Conservation (phyloP, 1,140 invertebrate genomes). For the Panagrolaimus sp. region DNA sequence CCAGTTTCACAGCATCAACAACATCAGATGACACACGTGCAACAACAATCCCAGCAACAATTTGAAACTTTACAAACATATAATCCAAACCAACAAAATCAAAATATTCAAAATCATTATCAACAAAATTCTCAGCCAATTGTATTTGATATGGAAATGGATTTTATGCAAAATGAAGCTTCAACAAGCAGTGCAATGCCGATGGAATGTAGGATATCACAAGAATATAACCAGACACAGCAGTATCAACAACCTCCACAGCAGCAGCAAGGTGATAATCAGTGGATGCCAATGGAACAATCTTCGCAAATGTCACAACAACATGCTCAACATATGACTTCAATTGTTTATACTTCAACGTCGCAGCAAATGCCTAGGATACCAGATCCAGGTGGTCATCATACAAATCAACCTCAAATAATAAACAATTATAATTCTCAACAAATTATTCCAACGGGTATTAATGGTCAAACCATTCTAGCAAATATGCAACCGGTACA, state of each 20-base stretch:
- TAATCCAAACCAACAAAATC: not conserved
- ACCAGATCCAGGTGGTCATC: not conserved
- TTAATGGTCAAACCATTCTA: slow-evolving; percentile 4
- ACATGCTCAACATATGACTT: not conserved
- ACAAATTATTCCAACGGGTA: not conserved
- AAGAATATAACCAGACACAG: not conserved
- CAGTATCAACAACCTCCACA: not conserved
- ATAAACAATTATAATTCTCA: not conserved
- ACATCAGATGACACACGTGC: not conserved
- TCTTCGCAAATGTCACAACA: not conserved
- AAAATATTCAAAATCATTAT: not conserved
- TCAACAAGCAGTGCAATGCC: slow-evolving; percentile 4
- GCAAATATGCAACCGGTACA: slow-evolving; percentile 13
- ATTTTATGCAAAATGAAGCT: not conserved
- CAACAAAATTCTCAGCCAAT: slow-evolving; percentile 6
- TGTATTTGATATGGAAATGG: not conserved
- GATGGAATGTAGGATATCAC: not conserved
- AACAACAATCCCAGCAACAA: not conserved
- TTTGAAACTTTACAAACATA: not conserved
- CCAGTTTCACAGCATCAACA: not conserved
- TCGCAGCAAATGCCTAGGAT: slow-evolving; percentile 8
- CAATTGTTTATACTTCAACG: not conserved
- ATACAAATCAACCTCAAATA: not conserved
- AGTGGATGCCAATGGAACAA: not conserved
- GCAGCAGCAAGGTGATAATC: not conserved